Evolutionary conservation across 2,888 invertebrate species (phyloP).

Genomic region (Agonopterix alstromeriana): DNA sequence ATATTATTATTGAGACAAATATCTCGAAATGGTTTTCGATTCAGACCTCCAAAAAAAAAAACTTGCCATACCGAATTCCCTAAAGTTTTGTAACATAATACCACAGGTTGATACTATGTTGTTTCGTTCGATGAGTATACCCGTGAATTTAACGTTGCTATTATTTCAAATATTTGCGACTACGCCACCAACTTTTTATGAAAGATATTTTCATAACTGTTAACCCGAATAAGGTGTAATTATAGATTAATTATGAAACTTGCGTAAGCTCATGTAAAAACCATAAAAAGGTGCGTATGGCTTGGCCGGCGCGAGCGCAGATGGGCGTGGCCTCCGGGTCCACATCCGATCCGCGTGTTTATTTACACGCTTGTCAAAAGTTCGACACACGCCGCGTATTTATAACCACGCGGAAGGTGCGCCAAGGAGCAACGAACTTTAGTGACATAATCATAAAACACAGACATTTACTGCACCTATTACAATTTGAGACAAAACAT

Average conservation of each 20-base stretch:
- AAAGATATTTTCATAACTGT: too few relatives aligned
- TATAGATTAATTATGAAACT: not conserved
- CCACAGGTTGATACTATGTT: too few relatives aligned
- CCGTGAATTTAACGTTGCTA: too few relatives aligned
- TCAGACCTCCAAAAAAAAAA: too few relatives aligned
- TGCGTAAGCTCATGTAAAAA: not conserved
- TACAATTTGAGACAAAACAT: constrained; percentile 37
- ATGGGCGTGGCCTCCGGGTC: constrained; percentile 14
- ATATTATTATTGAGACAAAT: too few relatives aligned
- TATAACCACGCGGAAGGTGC: constrained; percentile 68
- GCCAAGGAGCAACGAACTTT: constrained; percentile 59
- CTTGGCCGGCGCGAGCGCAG: constrained; percentile 4
- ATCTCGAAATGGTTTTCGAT: too few relatives aligned
- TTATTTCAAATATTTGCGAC: too few relatives aligned
- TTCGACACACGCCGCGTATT: constrained; percentile 65
- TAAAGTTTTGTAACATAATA: too few relatives aligned
- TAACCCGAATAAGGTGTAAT: too few relatives aligned
- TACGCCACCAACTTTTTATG: too few relatives aligned
- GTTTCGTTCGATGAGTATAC: too few relatives aligned
- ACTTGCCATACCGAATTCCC: too few relatives aligned
- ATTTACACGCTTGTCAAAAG: constrained; percentile 69
- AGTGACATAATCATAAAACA: constrained; percentile 51
- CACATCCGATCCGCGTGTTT: constrained; percentile 49
- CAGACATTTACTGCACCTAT: constrained; percentile 25
- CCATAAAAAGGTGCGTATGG: not conserved